Percentiles rank a stretch among this genome's conserved stretches.
phyloP scores from a whole-genome alignment of 2,113 vertebrate genomes.

The Lampris incognitus region DNA sequence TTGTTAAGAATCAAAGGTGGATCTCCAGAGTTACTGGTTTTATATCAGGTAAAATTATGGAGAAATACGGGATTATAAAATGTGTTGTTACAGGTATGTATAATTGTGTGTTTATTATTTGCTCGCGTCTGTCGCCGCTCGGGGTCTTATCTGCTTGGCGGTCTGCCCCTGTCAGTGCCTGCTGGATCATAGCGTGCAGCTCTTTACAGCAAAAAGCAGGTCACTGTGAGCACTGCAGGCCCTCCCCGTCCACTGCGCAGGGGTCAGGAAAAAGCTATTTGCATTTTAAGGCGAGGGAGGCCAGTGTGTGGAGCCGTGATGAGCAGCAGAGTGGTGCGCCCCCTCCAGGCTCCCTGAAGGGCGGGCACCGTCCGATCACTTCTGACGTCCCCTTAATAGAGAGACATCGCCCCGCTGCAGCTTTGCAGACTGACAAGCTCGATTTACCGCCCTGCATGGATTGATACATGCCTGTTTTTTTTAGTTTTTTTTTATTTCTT shows the following conservation, averaged over 20 bases:
- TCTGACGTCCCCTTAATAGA: slow-evolving; percentile 62
- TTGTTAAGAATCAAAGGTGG: not conserved
- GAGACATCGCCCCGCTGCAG: slow-evolving; percentile 25
- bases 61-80: too few species aligned
- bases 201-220: slow-evolving; percentile 46
- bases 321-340: slow-evolving; percentile 5
- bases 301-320: slow-evolving; percentile 10
- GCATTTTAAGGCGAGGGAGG: slow-evolving; percentile 32
- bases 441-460: slow-evolving; percentile 19
- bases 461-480: slow-evolving; percentile 15
- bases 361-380: slow-evolving; percentile 41
- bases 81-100: too few species aligned
- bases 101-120: not conserved
- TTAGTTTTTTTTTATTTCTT: not conserved
- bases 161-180: slow-evolving; percentile 20
- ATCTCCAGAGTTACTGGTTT: not conserved
- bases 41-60: not conserved
- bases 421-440: slow-evolving; percentile 19
- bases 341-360: slow-evolving; percentile 29
- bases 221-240: slow-evolving; percentile 54
- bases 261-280: slow-evolving; percentile 69
- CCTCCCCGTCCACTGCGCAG: slow-evolving; percentile 27
- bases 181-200: slow-evolving; percentile 26
- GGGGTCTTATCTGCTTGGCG: not conserved
- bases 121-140: not conserved